Percentiles rank a stretch among this genome's conserved stretches.
Conservation (phyloP, 2,113 vertebrate species). For the Alosa alosa region DNA sequence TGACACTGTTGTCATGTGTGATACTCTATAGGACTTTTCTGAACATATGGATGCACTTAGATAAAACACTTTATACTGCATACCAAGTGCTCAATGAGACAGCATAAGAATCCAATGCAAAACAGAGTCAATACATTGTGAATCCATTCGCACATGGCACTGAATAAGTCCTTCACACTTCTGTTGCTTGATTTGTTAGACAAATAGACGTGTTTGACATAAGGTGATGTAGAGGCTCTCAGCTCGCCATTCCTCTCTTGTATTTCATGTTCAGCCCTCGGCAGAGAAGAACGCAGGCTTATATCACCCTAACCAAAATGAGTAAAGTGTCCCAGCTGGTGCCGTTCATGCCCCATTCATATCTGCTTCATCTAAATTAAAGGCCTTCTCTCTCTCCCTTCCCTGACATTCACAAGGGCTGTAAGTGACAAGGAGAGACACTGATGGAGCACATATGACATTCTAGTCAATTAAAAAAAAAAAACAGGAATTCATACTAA, state of each 20-base stretch:
- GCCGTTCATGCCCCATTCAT: not conserved
- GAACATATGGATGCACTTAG: not conserved
- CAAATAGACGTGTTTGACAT: not conserved
- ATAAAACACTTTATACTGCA: not conserved
- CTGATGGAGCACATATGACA: not conserved
- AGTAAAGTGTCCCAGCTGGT: not conserved
- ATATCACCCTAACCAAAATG: not conserved
- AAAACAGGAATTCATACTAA: not conserved
- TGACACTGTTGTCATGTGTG: not conserved
- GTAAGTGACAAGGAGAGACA: not conserved
- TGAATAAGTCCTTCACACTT: not conserved
- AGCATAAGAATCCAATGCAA: no score
- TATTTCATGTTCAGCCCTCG: not conserved
- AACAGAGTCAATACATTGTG: not conserved
- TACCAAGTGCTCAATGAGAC: no score
- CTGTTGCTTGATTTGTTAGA: not conserved
- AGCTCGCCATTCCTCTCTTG: not conserved
- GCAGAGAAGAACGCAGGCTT: not conserved
- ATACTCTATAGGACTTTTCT: not conserved
- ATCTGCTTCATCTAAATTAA: not conserved
- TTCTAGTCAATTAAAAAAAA: not conserved
- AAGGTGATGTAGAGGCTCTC: not conserved
- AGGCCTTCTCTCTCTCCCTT: not conserved
- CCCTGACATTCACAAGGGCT: not conserved
- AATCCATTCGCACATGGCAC: not conserved